phyloP scores from a whole-genome alignment of 1,140 invertebrate species.

The Chlorops oryzae region DNA sequence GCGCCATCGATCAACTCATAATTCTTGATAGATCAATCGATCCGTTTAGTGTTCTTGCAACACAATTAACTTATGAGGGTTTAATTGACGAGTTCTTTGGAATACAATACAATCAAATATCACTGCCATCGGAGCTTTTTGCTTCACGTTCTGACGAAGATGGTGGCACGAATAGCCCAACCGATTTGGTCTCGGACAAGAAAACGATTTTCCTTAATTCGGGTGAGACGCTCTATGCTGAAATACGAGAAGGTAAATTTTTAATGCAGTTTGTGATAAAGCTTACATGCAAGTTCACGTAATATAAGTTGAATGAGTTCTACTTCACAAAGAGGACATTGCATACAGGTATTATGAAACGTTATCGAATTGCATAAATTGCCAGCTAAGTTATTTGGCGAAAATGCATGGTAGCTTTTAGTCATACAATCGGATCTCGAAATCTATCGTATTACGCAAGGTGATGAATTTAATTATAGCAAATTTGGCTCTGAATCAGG shows the following conservation, averaged over 20 bases:
- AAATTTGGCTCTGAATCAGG: too few relatives aligned
- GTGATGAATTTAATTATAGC: too few relatives aligned
- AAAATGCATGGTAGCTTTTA: too few relatives aligned
- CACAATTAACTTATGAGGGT: conserved; percentile 96
- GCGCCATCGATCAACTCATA: conserved; percentile 79
- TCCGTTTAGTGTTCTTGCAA: conserved; percentile 84
- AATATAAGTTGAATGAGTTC: too few relatives aligned
- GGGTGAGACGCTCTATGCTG: conserved; percentile 80
- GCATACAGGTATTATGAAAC: too few relatives aligned
- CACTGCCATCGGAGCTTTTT: conserved; percentile 81
- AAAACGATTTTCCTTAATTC: conserved; percentile 88
- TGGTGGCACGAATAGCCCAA: background rate
- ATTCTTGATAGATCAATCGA: conserved; percentile 86
- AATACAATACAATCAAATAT: conserved; percentile 62
- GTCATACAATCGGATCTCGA: too few relatives aligned
- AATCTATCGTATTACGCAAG: too few relatives aligned
- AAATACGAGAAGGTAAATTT: conserved; percentile 90
- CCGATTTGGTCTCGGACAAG: conserved; percentile 56
- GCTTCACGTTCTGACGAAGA: conserved; percentile 56
- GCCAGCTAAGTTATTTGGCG: too few relatives aligned
- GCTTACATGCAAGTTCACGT: too few relatives aligned
- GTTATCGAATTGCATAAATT: too few relatives aligned
- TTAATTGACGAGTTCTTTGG: conserved; percentile 69
- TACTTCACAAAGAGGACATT: too few relatives aligned
- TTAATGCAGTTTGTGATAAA: conserved; percentile 86